A percentile compares a stretch with the other conserved stretches of the same genome.
phyloP scores from a whole-genome alignment of 2,888 invertebrate species.

The Nemotelus nigrinus region DNA sequence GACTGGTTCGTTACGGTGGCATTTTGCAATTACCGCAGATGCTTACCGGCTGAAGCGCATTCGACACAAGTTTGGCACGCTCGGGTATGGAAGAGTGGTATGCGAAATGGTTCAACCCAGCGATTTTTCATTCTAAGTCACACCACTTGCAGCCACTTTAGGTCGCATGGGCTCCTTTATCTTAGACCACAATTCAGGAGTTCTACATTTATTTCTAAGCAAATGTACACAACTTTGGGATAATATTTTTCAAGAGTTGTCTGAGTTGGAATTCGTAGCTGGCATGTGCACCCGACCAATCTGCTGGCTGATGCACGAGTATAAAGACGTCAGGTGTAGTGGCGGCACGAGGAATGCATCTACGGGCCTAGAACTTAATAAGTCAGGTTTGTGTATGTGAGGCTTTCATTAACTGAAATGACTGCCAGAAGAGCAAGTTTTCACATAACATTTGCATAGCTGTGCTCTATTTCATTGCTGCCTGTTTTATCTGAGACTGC shows the following conservation, averaged over 20 bases:
- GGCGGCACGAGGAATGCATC: slow-evolving; percentile 3
- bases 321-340: background rate
- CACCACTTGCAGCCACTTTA: background rate
- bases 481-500: slow-evolving; percentile 38
- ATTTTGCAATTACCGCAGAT: slow-evolving; percentile 17
- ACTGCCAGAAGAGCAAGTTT: slow-evolving; percentile 42
- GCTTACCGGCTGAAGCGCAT: slow-evolving; percentile 1
- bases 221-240: slow-evolving; percentile 27
- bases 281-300: slow-evolving; percentile 3
- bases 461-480: slow-evolving; percentile 34
- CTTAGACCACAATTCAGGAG: slow-evolving; percentile 26
- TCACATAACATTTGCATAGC: slow-evolving; percentile 45
- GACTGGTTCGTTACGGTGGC: slow-evolving; percentile 10
- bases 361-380: slow-evolving; percentile 43
- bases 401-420: slow-evolving; percentile 35
- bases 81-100: too few relatives aligned
- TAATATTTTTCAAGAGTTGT: slow-evolving; percentile 36
- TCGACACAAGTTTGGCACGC: slow-evolving; percentile 1
- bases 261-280: slow-evolving; percentile 16
- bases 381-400: slow-evolving; percentile 33
- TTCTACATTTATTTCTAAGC: slow-evolving; percentile 16
- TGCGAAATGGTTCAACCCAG: background rate
- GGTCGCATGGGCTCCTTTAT: slow-evolving; percentile 19
- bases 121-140: slow-evolving; percentile 4
- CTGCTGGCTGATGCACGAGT: background rate